Conservation (phyloP, 2,113 vertebrate genomes). For the Pholis gunnellus region DNA sequence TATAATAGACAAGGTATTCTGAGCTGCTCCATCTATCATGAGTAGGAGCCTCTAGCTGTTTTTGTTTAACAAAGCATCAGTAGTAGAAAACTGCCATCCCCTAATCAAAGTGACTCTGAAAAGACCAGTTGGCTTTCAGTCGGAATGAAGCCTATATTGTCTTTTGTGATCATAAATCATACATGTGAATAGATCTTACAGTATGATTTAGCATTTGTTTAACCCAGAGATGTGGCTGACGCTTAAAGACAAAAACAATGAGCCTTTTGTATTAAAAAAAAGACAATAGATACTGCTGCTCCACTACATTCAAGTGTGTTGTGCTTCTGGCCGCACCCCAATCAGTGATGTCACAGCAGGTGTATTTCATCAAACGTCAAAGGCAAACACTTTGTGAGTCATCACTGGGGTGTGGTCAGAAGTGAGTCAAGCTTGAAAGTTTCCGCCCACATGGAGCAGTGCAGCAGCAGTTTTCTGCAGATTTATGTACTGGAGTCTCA, state of each 20-base stretch:
- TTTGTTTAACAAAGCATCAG: constrained; percentile 22
- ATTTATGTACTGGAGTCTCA: neutral
- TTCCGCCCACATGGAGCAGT: constrained; percentile 39
- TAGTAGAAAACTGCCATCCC: constrained; percentile 20
- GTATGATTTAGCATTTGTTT: neutral
- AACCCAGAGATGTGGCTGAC: neutral
- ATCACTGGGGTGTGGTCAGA: constrained; percentile 58
- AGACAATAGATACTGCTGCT: neutral
- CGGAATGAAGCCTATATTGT: neutral
- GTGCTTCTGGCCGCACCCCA: neutral
- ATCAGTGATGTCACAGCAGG: constrained; percentile 29
- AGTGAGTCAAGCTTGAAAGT: constrained; percentile 44
- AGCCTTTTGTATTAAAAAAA: neutral
- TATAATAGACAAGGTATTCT: constrained; percentile 21
- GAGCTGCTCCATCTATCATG: constrained; percentile 23
- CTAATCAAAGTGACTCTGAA: constrained; percentile 27
- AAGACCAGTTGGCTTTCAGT: neutral
- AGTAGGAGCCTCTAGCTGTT: constrained; percentile 27
- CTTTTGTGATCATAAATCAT: constrained; percentile 26
- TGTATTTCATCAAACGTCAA: constrained; percentile 35
- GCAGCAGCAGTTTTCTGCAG: constrained; percentile 46
- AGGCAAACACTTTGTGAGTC: constrained; percentile 3
- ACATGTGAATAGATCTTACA: constrained; percentile 25
- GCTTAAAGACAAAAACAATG: constrained; percentile 3
- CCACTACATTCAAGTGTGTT: neutral